A percentile compares a stretch with the other conserved stretches of the same genome.
Evolutionary conservation across 2,113 vertebrate species (phyloP).

Genomic region (Microcebus griseorufus): DNA sequence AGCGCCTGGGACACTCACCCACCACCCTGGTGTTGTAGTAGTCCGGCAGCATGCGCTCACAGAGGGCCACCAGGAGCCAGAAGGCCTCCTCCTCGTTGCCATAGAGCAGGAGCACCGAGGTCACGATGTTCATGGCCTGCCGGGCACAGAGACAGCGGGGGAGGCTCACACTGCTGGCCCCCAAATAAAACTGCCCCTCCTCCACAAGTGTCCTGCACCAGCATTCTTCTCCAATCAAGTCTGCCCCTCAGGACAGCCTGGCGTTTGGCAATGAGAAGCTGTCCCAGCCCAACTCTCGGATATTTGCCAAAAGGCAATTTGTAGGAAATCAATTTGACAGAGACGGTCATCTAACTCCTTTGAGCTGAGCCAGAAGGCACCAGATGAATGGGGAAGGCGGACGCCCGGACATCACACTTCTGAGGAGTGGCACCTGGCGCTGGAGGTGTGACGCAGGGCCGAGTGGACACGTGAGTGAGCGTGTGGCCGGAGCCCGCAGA

Average conservation of each 20-base stretch:
- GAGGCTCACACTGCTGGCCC: neutral
- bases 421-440: neutral
- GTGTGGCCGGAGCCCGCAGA: fast-evolving
- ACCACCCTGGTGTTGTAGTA: conserved; percentile 99
- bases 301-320: neutral
- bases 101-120: conserved; percentile 95
- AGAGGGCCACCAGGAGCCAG: conserved; percentile 97
- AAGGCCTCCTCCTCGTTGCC: conserved; percentile 97
- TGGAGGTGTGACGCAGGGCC: fast-evolving
- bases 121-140: conserved; percentile 99
- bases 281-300: neutral
- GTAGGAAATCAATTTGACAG: neutral
- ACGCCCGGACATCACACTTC: neutral
- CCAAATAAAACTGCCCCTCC: neutral
- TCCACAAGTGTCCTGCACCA: too few relatives aligned
- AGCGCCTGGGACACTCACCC: conserved; percentile 87
- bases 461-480: neutral
- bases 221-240: neutral
- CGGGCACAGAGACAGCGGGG: neutral
- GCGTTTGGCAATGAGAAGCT: neutral
- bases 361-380: neutral
- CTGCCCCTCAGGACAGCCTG: neutral
- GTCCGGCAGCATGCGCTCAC: conserved; percentile 97
- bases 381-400: neutral
- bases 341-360: neutral